These are phyloP conservation scores for Sebastes iracundus DNA, from an alignment of 2,797 vertebrate species.

Conservation along the genomic window DNA sequence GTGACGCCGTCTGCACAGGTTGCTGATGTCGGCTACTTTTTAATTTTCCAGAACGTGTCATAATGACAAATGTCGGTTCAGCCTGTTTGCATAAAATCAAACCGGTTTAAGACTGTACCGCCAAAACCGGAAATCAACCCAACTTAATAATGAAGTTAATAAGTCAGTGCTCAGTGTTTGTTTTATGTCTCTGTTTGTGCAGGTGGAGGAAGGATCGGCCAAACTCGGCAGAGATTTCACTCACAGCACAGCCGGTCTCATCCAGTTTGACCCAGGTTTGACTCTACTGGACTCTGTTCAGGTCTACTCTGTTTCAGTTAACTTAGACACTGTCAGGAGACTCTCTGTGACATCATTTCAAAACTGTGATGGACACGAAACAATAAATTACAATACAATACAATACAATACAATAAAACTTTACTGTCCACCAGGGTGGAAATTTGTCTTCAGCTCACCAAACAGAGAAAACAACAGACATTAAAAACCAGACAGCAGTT, in stretches of 20 bases:
- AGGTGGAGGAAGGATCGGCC: conserved; percentile 81
- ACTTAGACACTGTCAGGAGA: not conserved
- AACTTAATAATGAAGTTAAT: not conserved
- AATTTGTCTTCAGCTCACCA: no score
- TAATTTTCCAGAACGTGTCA: not conserved
- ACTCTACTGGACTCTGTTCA: not conserved
- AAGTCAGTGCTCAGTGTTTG: not conserved
- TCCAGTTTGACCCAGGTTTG: conserved; percentile 85
- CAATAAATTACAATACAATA: no score
- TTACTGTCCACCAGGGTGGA: no score
- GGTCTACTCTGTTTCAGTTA: not conserved
- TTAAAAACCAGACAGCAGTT: no score
- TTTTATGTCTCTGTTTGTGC: conserved; percentile 9
- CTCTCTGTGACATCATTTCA: not conserved
- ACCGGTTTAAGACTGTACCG: no score
- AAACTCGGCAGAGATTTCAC: conserved; percentile 80
- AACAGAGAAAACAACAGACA: no score
- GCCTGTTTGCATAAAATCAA: no score
- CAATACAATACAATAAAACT: no score
- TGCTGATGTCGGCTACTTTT: no score
- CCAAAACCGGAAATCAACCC: no score
- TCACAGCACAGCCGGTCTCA: conserved; percentile 71
- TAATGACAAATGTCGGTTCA: no score
- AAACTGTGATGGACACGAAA: not conserved
- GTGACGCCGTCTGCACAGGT: no score